These are phyloP conservation scores for Amphilophus citrinellus DNA, from an alignment of 2,113 vertebrate genomes.

Conservation along the genomic window DNA sequence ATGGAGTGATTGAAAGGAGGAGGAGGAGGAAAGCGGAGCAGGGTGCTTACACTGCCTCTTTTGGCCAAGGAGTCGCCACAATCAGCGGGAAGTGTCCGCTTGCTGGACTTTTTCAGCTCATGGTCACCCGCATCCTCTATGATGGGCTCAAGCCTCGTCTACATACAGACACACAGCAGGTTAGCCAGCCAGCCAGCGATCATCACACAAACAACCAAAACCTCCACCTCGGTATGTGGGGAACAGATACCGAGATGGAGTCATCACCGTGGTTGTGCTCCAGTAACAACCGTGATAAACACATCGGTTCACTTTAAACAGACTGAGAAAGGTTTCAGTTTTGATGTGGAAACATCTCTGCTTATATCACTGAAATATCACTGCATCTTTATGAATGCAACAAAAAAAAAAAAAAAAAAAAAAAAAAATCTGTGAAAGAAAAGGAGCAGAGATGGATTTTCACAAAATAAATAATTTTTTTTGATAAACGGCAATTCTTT, in stretches of 20 bases:
- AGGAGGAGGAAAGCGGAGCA: conserved; percentile 79
- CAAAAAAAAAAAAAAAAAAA: not conserved
- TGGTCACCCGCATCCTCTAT: conserved; percentile 97
- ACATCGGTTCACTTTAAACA: not conserved
- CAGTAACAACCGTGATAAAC: not conserved
- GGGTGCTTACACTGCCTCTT: conserved; percentile 98
- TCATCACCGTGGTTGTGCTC: not conserved
- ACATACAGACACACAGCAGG: conserved; percentile 81
- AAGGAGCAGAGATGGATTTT: not conserved
- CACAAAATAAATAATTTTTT: not conserved
- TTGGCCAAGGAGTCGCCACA: conserved; percentile 99
- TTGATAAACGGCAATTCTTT: not conserved
- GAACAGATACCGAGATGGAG: not conserved
- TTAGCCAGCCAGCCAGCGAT: conserved; percentile 17
- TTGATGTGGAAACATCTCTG: not conserved
- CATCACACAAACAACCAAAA: conserved; percentile 25
- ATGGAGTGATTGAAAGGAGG: conserved; percentile 80
- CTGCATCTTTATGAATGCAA: not conserved
- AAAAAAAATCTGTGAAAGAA: not conserved
- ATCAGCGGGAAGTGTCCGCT: conserved; percentile 98
- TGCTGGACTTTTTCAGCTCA: conserved; percentile 99
- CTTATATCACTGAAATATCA: not conserved
- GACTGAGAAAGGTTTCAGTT: not conserved
- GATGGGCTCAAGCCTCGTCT: conserved; percentile 99
- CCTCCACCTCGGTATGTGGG: not conserved